phyloP scores from a whole-genome alignment of 2,888 invertebrate species.

The Lordiphosa andalusiaca region DNA sequence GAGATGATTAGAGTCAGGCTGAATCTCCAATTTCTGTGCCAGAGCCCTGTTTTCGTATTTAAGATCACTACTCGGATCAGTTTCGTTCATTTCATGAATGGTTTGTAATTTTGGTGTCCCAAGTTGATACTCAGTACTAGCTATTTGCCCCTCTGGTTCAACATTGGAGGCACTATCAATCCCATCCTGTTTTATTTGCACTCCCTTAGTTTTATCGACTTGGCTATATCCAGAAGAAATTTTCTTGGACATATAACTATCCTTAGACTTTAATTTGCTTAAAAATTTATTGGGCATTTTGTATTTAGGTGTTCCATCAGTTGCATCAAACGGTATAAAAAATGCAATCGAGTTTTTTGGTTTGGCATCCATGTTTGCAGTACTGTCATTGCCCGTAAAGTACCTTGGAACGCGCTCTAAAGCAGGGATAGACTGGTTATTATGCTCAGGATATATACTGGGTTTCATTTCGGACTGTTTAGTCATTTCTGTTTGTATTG shows the following conservation, averaged over 20 bases:
- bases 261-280: not conserved
- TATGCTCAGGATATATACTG: too few relatives aligned
- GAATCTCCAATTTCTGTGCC: not conserved
- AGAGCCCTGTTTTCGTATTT: not conserved
- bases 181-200: conserved; percentile 14
- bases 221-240: not conserved
- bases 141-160: conserved; percentile 9
- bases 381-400: conserved; percentile 50
- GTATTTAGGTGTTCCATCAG: conserved; percentile 33
- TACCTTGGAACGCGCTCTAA: conserved; percentile 33
- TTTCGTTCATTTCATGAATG: conserved; percentile 55
- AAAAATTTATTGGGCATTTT: conserved; percentile 40
- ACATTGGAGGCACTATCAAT: not conserved
- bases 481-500: not conserved
- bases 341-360: conserved; percentile 55
- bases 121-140: conserved; percentile 33
- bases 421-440: not conserved
- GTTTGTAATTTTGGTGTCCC: conserved; percentile 47
- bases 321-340: conserved; percentile 57
- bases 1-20: too few relatives aligned
- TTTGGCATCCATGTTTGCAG: conserved; percentile 18
- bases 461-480: not conserved
- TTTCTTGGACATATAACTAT: not conserved
- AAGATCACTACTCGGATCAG: conserved; percentile 33
- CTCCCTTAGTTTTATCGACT: not conserved